Evolutionary conservation across 2,888 invertebrate species (phyloP), one percentile per base, ranked within the genome.

Genomic region (Disparrhopalites patrizii): DNA sequence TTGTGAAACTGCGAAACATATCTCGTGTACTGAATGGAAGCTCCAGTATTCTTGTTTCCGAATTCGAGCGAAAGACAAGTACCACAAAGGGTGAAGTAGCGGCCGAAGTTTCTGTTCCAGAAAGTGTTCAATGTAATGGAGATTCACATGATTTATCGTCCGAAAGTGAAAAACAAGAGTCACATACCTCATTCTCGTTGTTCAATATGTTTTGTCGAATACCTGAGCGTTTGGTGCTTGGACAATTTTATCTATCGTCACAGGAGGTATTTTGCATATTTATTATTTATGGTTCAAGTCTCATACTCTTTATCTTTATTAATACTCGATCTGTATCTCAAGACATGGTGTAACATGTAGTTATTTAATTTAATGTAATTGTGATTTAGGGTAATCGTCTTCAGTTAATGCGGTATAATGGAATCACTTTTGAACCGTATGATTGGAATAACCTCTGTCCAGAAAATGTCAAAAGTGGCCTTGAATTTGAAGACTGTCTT

Each of bases 331-430:
- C 18, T 47, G 47, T 47, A 18, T 5, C 8, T 47, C 5, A 7
- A 47, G 5, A 47, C 18, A 7, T 47, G 18, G 18, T 47, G 8
- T 13, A 47, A 47, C 13, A 15, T n/a, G 8, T 7, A 7, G 18
- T n/a, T 47, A n/a, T 7, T n/a, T 47, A 18, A 47, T 52, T 52
- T 23, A 3, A 18, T 23, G 31, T 30, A 18, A 30, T 52, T 4
- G 25, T 55, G 13, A 13, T 55, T 27, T n/a, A 58, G 50, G 60
- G 60, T 20, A 60, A 60, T 31, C 25, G 60, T 4, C 50, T 60
- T 31, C 60, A 60, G 33, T 28, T 60, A 13, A 60, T 50, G 60
- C 47, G 50, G 1, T 60, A 31, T 50, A 60, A 60, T 31, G 60
- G 60, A 1, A 2, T 18, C 25, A 60, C 60, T 3, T 50, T 50